phyloP scores from a whole-genome alignment of 2,797 vertebrate genomes.

The Pipistrellus kuhlii region DNA sequence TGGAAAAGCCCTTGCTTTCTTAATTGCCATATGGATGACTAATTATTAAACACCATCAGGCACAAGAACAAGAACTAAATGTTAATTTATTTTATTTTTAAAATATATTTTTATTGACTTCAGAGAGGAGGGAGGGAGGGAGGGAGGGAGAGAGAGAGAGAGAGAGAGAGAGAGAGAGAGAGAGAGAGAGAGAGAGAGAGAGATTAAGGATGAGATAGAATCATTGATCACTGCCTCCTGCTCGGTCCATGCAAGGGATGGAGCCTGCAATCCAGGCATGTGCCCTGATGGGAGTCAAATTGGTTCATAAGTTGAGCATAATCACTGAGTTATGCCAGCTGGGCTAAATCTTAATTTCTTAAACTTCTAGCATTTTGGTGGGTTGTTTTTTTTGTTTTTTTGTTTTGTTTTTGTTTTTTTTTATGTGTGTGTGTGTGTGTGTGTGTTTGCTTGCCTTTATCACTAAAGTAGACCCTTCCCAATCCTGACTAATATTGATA shows the following conservation, averaged over 20 bases:
- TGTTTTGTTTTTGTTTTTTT: background rate
- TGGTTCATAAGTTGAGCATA: background rate
- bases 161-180: background rate
- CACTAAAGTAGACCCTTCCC: background rate
- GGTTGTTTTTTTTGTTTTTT: background rate
- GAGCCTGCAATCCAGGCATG: background rate
- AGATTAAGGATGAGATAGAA: background rate
- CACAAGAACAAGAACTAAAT: background rate
- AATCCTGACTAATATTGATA: background rate
- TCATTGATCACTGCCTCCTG: background rate
- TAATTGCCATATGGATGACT: background rate
- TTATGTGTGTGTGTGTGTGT: no score
- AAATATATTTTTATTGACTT: background rate
- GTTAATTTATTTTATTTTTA: background rate
- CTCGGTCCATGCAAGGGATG: fast-evolving
- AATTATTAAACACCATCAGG: background rate
- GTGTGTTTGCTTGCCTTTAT: background rate
- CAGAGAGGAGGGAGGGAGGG: no score
- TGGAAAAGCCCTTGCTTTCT: background rate
- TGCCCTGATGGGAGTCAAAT: background rate
- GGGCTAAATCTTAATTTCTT: background rate
- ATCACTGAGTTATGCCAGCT: background rate
- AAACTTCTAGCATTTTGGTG: no score
- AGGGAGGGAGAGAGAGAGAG: background rate
- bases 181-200: background rate